Evolutionary conservation across 2,888 invertebrate species (phyloP).

Genomic region (Lutraria lutraria): DNA sequence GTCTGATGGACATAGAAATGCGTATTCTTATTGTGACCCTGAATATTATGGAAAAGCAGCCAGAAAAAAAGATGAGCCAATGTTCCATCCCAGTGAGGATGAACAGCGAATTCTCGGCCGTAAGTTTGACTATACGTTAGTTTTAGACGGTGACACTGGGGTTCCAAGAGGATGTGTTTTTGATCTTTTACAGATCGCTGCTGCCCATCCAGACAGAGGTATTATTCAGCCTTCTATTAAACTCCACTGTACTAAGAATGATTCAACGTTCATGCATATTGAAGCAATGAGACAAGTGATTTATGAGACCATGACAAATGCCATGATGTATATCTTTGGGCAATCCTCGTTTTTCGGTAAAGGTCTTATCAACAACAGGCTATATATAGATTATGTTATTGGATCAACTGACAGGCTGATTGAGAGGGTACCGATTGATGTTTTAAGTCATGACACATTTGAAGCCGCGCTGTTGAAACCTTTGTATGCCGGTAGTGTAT

Average conservation of each 20-base stretch:
- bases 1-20: constrained; percentile 78
- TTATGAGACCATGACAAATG: constrained; percentile 81
- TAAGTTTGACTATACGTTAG: constrained; percentile 80
- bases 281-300: constrained; percentile 80
- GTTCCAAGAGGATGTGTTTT: constrained; percentile 75
- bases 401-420: constrained; percentile 77
- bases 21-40: constrained; percentile 79
- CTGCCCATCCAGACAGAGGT: constrained; percentile 79
- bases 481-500: constrained; percentile 75
- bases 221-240: constrained; percentile 83
- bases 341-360: constrained; percentile 83
- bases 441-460: constrained; percentile 83
- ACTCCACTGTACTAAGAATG: constrained; percentile 70
- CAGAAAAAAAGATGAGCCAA: constrained; percentile 74
- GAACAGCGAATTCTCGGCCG: constrained; percentile 78
- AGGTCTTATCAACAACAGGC: constrained; percentile 79
- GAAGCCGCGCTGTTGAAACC: constrained; percentile 81
- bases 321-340: constrained; percentile 75
- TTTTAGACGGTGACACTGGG: constrained; percentile 81
- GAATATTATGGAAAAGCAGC: constrained; percentile 78
- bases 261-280: constrained; percentile 82
- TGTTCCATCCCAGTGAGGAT: constrained; percentile 80
- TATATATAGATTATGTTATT: constrained; percentile 81
- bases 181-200: constrained; percentile 78
- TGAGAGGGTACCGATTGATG: constrained; percentile 82